Percentiles rank a stretch among this genome's conserved stretches.
These are phyloP conservation scores for Peromyscus maniculatus DNA, from an alignment of 2,113 vertebrate species.

Conservation along the genomic window DNA sequence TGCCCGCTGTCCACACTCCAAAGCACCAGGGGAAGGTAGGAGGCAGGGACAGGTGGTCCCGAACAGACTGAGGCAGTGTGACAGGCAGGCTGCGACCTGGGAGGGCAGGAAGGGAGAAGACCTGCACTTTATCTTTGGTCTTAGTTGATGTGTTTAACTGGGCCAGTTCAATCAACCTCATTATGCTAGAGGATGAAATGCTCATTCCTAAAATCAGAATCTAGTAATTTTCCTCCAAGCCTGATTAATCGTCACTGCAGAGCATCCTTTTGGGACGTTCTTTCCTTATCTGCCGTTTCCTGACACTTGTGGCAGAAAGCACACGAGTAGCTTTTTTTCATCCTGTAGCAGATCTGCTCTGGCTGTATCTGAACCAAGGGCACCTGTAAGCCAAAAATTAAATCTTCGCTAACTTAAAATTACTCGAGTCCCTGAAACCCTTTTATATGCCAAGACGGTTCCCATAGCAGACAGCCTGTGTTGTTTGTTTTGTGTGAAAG, in stretches of 20 bases:
- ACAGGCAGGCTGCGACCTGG: conserved; percentile 1
- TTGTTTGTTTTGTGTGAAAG: conserved; percentile 99
- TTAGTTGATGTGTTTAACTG: conserved; percentile 61
- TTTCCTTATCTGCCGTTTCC: conserved; percentile 26
- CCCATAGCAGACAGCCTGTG: conserved; percentile 97
- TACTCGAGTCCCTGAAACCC: conserved; percentile 89
- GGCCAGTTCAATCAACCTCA: conserved; percentile 64
- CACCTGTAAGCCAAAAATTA: conserved; percentile 91
- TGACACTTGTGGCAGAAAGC: not conserved
- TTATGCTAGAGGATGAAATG: conserved; percentile 6
- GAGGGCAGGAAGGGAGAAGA: not conserved
- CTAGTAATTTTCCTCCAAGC: conserved; percentile 39
- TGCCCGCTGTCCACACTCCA: conserved; percentile 66
- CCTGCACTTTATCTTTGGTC: conserved; percentile 22
- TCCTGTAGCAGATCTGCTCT: conserved; percentile 71
- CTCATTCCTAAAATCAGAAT: conserved; percentile 37
- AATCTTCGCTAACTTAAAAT: conserved; percentile 91
- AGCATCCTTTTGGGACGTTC: conserved; percentile 15
- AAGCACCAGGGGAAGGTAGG: conserved; percentile 73
- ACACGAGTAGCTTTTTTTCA: not conserved
- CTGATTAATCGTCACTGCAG: conserved; percentile 39
- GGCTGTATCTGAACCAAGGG: conserved; percentile 75
- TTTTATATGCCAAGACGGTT: conserved; percentile 92
- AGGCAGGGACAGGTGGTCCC: conserved; percentile 63
- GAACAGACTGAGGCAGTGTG: conserved; percentile 51